Evolutionary conservation across 1,140 invertebrate species (phyloP), one percentile per base, ranked within the genome.

Genomic region (Antheraea mylitta): DNA sequence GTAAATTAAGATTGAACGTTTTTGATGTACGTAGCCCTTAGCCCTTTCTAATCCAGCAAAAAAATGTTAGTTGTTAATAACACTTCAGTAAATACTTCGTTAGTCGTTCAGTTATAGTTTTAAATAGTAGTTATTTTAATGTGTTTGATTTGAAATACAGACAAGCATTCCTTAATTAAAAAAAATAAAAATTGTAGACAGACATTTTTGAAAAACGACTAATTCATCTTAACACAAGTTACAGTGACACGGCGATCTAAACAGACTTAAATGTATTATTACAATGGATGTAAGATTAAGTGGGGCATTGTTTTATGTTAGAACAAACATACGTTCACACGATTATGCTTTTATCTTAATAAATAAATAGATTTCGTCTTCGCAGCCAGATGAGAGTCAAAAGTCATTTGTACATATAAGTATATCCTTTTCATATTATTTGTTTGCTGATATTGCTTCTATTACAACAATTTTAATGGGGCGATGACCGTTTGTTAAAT

Each of bases 211-310:
- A 2, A 18, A 61, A 61, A 61, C 0, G 16, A 61, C 19, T 0
- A 16, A 22, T 63, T 37, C 0, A 8, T n/a, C 0, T n/a, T 13
- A 1, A 37, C 61, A 37, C 30, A 30, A 13, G n/a, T 30, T 30
- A 63, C 61, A 36, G 18, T 63, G 61, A 63, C 19, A 63, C 30
- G 61, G 61, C 37, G 61, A 63, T 63, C 61, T 22, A 30, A 36
- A 37, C 61, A 37, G 61, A 63, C 61, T 64, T 53, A 53, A 53
- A 53, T 53, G 13, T 53, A 53, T 53, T 77, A 70, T 73, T 66
- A 71, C 69, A 74, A 77, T 71, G 69, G 67, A 64, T 68, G 68
- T 70, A 64, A 72, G 73, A 75, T 75, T 68, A 72, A 19, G 36
- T 60, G 37, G 66, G 64, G 73, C 60, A 63, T 63, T 63, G 68